Base-by-base conservation (phyloP, 2,888 invertebrate species). In the Sinelater perroti region DNA sequence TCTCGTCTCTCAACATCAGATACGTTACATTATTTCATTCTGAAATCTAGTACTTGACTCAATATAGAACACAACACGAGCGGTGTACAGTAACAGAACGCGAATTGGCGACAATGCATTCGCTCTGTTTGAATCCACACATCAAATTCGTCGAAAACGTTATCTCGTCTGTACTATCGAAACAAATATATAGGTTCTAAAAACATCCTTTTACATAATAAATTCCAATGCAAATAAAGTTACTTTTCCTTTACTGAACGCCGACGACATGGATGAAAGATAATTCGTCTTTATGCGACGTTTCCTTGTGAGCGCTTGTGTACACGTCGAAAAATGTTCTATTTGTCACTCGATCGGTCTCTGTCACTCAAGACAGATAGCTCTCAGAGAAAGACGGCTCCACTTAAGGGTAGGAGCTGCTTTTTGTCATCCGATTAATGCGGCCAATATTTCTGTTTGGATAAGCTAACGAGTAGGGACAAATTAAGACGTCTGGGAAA, bases 311-410 rank as follows among this genome's bases (percentile, higher is more conserved):
- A 21, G 10, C 21, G 13, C 24, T 13, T 40, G 7, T 5, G 40
- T 40, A 24, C 40, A 40, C 21, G 13, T 40, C 40, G 16, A 24
- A 38, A 40, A 40, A 40, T 40, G 40, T 40, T 24, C 1, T 11
- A 14, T 13, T 13, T 40, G 40, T 24, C 40, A 24, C 40, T 24
- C 24, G 24, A 40, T 40, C 40, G 14, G 40, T 40, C 40, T 40
- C 14, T 40, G 40, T 40, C 40, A 40, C 8, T 6, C 5, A 21
- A 40, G 40, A 40, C 40, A 40, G 26, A 40, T 40, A 40, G 13
- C 40, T 40, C 40, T 40, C 24, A 40, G 21, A 40, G 26, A 40
- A 40, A 46, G 16, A 35, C 47, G 26, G 35, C 24, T 35, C 14
- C 35, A 31, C 8, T 24, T 47, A 35, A 47, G 35, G 47, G 40